These are phyloP conservation scores for Sapayoa aenigma DNA, from an alignment of 2,113 vertebrate genomes.

Conservation along the genomic window DNA sequence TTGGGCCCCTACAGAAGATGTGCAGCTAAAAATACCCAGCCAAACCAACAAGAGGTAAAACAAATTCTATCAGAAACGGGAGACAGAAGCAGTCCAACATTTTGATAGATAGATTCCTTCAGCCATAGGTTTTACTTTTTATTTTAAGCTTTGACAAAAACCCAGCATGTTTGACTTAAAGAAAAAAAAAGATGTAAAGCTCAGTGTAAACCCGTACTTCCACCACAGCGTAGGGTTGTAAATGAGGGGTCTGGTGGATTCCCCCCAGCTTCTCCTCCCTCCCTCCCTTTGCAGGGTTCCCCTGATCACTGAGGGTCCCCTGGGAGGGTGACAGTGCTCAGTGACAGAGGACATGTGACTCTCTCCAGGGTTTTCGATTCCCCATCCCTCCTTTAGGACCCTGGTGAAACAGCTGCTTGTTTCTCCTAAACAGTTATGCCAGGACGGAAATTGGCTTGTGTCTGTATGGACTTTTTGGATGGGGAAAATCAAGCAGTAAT, in stretches of 20 bases:
- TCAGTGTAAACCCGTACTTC: background rate
- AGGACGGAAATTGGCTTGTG: constrained; percentile 34
- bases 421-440: constrained; percentile 52
- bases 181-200: background rate
- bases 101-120: background rate
- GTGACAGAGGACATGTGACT: background rate
- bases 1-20: background rate
- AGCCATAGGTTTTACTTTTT: background rate
- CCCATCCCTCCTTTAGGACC: constrained; percentile 7
- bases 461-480: constrained; percentile 1
- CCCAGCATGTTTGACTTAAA: background rate
- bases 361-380: background rate
- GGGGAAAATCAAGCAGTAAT: constrained; percentile 40
- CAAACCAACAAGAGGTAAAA: background rate
- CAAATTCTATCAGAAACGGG: background rate
- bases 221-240: background rate
- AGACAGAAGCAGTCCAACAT: background rate
- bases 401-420: constrained; percentile 48
- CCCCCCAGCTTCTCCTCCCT: background rate
- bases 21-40: background rate
- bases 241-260: background rate
- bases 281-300: background rate
- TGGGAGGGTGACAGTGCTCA: background rate
- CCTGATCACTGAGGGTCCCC: background rate
- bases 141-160: constrained; percentile 26